phyloP scores from a whole-genome alignment of 2,888 invertebrate species.

The Oxycera nigricornis region DNA sequence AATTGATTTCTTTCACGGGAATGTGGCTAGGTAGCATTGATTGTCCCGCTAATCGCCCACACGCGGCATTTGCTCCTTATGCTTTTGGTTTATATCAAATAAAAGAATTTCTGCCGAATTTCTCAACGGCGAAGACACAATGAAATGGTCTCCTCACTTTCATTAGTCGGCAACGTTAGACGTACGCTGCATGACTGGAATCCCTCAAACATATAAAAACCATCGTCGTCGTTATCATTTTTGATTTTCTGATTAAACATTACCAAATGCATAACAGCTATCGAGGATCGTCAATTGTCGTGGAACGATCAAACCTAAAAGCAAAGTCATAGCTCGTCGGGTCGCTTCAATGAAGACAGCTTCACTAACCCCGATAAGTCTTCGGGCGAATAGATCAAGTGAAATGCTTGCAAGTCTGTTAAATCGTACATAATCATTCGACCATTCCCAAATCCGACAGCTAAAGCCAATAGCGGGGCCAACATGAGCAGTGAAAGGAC shows the following conservation, averaged over 20 bases:
- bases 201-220: slow-evolving; percentile 72
- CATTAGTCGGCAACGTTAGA: slow-evolving; percentile 65
- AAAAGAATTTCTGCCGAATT: slow-evolving; percentile 66
- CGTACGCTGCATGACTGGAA: slow-evolving; percentile 66
- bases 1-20: slow-evolving; percentile 53
- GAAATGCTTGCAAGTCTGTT: slow-evolving; percentile 51
- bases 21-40: slow-evolving; percentile 56
- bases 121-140: slow-evolving; percentile 65
- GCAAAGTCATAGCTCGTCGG: slow-evolving; percentile 90
- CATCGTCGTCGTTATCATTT: slow-evolving; percentile 67
- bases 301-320: slow-evolving; percentile 81
- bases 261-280: slow-evolving; percentile 78
- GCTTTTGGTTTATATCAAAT: slow-evolving; percentile 95
- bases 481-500: slow-evolving; percentile 55
- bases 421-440: slow-evolving; percentile 58
- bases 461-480: slow-evolving; percentile 53
- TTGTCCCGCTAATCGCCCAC: slow-evolving; percentile 52
- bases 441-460: slow-evolving; percentile 58
- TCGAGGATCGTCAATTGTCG: slow-evolving; percentile 60
- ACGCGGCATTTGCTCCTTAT: slow-evolving; percentile 89
- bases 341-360: slow-evolving; percentile 72
- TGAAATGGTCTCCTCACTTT: slow-evolving; percentile 63
- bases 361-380: slow-evolving; percentile 52
- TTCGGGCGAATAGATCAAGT: slow-evolving; percentile 51
- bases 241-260: slow-evolving; percentile 74